Evolutionary conservation across 2,797 vertebrate genomes (phyloP).

Genomic region (Danio kyathit): DNA sequence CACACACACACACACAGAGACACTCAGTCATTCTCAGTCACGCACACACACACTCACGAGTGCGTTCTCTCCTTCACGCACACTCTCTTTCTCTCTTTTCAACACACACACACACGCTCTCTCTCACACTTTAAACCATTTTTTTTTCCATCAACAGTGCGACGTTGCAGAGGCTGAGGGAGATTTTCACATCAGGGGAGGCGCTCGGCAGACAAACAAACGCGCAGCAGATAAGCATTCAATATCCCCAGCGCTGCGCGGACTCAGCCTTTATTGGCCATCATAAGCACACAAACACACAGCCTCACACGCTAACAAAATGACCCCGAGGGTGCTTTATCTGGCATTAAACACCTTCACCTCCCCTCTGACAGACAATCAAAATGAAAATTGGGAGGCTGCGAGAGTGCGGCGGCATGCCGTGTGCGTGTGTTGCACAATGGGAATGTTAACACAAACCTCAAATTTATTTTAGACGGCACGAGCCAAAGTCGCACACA

Average conservation of each 20-base stretch:
- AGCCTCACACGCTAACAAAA: conserved; percentile 40
- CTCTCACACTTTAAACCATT: conserved; percentile 71
- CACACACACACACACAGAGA: conserved; percentile 20
- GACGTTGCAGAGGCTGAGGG: conserved; percentile 77
- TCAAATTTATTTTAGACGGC: conserved; percentile 74
- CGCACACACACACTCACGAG: conserved; percentile 58
- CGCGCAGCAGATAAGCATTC: conserved; percentile 71
- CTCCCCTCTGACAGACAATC: conserved; percentile 78
- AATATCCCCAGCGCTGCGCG: conserved; percentile 57
- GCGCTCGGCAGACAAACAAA: conserved; percentile 60
- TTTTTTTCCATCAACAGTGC: conserved; percentile 81
- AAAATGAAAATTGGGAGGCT: conserved; percentile 75
- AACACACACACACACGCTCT: conserved; percentile 62
- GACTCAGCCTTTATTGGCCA: conserved; percentile 71
- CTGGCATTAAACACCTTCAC: conserved; percentile 80
- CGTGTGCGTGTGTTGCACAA: conserved; percentile 65
- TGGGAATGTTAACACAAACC: conserved; percentile 73
- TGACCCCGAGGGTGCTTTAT: conserved; percentile 74
- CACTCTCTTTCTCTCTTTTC: conserved; percentile 60
- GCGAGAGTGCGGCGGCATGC: conserved; percentile 38
- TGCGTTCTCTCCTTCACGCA: conserved; percentile 46
- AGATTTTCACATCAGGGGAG: conserved; percentile 81
- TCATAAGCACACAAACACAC: conserved; percentile 59
- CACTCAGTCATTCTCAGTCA: conserved; percentile 39
- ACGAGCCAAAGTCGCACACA: conserved; percentile 67